Evolutionary conservation across 1,140 invertebrate genomes (phyloP).

Genomic region (Hormaphis cornu): DNA sequence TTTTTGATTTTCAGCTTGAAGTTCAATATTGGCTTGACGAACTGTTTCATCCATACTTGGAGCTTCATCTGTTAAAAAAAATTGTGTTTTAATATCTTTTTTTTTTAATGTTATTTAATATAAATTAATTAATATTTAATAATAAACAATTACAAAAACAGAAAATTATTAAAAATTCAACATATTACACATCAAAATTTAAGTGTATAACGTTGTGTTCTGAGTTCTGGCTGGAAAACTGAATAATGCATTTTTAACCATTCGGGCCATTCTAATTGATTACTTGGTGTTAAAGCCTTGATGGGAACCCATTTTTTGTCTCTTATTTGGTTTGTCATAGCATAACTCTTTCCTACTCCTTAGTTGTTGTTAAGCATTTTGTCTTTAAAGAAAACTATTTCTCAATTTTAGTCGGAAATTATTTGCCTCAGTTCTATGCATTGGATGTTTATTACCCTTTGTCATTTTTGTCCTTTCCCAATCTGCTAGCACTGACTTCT

Average conservation of each 20-base stretch:
- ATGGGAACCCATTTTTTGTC: too few relatives aligned
- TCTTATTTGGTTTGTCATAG: background rate
- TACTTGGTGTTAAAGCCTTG: too few relatives aligned
- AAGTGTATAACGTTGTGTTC: too few relatives aligned
- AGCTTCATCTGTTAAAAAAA: conserved; percentile 43
- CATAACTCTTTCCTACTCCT: background rate
- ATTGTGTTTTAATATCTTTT: background rate
- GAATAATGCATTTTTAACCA: too few relatives aligned
- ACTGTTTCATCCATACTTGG: conserved; percentile 71
- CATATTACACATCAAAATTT: too few relatives aligned
- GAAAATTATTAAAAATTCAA: too few relatives aligned
- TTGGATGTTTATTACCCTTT: background rate
- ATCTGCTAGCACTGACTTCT: background rate
- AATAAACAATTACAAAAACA: background rate
- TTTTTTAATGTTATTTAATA: background rate
- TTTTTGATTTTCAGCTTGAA: conserved; percentile 83
- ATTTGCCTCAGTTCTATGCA: background rate
- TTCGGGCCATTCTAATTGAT: too few relatives aligned
- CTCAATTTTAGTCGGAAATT: background rate
- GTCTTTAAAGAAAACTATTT: background rate
- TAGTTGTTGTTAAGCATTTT: background rate
- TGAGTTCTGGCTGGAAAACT: too few relatives aligned
- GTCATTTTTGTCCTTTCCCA: background rate
- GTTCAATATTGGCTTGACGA: conserved; percentile 68
- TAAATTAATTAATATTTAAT: background rate